phyloP scores from a whole-genome alignment of 2,888 invertebrate genomes.

The Drosophila paucipuncta region DNA sequence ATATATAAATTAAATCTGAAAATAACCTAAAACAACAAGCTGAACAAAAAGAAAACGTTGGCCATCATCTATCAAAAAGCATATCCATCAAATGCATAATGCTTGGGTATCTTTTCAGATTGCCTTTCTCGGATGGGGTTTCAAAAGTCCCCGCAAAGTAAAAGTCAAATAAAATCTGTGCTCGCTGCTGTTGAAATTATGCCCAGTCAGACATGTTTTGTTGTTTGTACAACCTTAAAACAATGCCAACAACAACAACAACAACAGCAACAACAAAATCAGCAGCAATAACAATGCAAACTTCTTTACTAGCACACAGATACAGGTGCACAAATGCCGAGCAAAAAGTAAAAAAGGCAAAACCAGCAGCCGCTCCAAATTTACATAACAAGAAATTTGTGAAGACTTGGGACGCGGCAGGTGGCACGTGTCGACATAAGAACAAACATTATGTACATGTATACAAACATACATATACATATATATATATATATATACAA shows the following conservation, averaged over 20 bases:
- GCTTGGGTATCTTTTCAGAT: conserved; percentile 30
- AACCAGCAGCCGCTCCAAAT: conserved; percentile 47
- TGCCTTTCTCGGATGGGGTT: conserved; percentile 28
- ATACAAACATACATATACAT: background rate
- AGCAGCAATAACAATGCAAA: conserved; percentile 49
- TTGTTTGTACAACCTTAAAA: conserved; percentile 59
- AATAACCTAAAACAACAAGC: conserved; percentile 32
- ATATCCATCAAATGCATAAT: conserved; percentile 40
- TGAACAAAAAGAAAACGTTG: background rate
- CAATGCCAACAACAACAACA: conserved; percentile 42
- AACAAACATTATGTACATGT: conserved; percentile 23
- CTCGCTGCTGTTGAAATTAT: conserved; percentile 43
- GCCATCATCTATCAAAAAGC: conserved; percentile 27
- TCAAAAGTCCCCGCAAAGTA: conserved; percentile 46
- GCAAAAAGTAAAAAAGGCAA: conserved; percentile 50
- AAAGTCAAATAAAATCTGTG: conserved; percentile 62
- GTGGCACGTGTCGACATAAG: conserved; percentile 54
- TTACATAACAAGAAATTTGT: conserved; percentile 78
- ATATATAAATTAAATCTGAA: conserved; percentile 1
- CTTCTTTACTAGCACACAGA: conserved; percentile 39
- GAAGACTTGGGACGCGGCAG: conserved; percentile 46
- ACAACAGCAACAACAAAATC: conserved; percentile 36
- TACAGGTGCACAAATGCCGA: conserved; percentile 72
- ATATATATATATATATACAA: conserved; percentile 2
- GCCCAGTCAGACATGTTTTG: conserved; percentile 53